Percentiles rank a stretch among this genome's conserved stretches.
Evolutionary conservation across 2,888 invertebrate species (phyloP).

Genomic region (Malthinus flaveolus): DNA sequence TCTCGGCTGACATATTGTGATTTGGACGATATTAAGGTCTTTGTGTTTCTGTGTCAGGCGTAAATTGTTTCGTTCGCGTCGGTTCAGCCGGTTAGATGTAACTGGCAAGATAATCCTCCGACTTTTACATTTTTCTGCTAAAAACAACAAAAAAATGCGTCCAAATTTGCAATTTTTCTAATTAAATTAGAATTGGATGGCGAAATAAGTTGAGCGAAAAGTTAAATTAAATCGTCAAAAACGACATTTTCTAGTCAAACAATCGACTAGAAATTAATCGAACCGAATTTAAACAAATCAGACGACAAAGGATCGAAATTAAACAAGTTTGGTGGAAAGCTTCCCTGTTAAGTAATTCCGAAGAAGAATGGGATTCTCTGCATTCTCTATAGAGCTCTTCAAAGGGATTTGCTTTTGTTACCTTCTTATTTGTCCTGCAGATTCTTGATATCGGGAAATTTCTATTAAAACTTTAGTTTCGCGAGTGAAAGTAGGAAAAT

Average conservation of each 20-base stretch:
- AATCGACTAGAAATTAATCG: conserved; percentile 45
- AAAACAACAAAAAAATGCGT: too few relatives aligned
- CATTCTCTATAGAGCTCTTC: conserved; percentile 28
- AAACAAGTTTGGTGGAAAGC: conserved; percentile 37
- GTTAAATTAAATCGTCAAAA: conserved; percentile 45
- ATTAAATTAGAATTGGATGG: too few relatives aligned
- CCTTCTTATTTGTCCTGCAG: conserved; percentile 25
- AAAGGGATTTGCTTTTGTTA: conserved; percentile 28
- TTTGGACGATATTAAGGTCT: conserved; percentile 14
- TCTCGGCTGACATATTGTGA: conserved; percentile 26
- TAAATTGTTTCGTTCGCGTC: conserved; percentile 17
- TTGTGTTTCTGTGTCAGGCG: conserved; percentile 11
- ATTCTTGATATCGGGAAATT: conserved; percentile 14
- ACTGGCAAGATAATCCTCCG: conserved; percentile 8
- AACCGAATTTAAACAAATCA: conserved; percentile 42
- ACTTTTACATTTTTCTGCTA: background rate
- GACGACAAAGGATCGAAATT: conserved; percentile 37
- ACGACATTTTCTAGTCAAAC: conserved; percentile 45
- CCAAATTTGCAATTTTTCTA: too few relatives aligned
- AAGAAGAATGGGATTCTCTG: conserved; percentile 30
- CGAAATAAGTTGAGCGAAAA: background rate
- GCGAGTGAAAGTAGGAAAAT: background rate
- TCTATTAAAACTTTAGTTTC: conserved; percentile 14
- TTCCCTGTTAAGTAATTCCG: conserved; percentile 31
- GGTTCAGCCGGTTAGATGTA: conserved; percentile 10